These are phyloP conservation scores for Ricordea florida DNA, from an alignment of 92 coral and sea anemone species.

Conservation along the genomic window DNA sequence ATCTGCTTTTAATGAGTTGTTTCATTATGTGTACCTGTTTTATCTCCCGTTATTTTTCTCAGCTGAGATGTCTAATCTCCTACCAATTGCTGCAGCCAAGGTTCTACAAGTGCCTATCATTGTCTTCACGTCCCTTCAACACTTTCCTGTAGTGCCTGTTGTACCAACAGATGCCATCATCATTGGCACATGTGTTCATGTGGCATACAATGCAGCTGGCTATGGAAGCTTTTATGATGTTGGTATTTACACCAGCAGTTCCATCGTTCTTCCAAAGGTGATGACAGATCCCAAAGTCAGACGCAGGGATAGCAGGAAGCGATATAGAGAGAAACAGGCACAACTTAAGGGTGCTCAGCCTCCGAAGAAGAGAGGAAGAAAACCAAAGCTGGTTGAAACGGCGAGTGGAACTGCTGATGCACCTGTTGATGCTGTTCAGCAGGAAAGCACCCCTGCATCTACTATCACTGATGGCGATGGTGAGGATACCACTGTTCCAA, in stretches of 20 bases:
- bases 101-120: constrained; percentile 58
- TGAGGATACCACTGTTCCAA: no score
- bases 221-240: constrained; percentile 59
- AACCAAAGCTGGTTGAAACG: no score
- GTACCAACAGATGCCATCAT: constrained; percentile 54
- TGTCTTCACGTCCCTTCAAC: constrained; percentile 72
- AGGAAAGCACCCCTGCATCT: no score
- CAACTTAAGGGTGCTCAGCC: constrained; percentile 6
- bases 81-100: constrained; percentile 71
- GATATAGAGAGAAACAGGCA: constrained; percentile 40
- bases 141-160: constrained; percentile 66
- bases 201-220: constrained; percentile 61
- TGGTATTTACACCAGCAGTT: constrained; percentile 16
- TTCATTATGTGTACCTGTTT: no score
- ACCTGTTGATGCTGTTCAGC: constrained; percentile 7
- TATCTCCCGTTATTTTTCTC: background rate
- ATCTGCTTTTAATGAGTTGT: no score
- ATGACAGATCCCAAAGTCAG: constrained; percentile 43
- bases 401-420: background rate
- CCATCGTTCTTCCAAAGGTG: constrained; percentile 34
- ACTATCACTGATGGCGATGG: no score
- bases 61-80: constrained; percentile 75
- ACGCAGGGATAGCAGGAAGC: constrained; percentile 46
- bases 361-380: constrained; percentile 25
- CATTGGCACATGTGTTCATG: constrained; percentile 55